Conservation (phyloP, 2,797 vertebrate genomes). For the Chaenodraco wilsoni region DNA sequence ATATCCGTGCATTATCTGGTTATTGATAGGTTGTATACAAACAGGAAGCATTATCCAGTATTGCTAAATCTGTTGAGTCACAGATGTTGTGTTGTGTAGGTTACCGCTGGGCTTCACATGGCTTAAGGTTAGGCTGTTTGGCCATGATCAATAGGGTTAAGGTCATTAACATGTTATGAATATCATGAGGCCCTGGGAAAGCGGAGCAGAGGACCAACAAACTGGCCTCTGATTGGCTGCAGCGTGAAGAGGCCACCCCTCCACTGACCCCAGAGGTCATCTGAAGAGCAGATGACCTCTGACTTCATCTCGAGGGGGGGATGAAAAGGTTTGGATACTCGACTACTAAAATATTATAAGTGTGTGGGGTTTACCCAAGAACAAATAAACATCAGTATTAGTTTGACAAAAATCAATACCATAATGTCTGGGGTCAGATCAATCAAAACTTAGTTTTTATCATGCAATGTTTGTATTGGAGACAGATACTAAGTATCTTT, state of each 20-base stretch:
- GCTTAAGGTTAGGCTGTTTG: slow-evolving; percentile 62
- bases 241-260: slow-evolving; percentile 51
- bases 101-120: slow-evolving; percentile 54
- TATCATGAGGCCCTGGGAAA: slow-evolving; percentile 78
- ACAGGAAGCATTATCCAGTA: slow-evolving; percentile 16
- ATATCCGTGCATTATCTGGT: not conserved
- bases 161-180: slow-evolving; percentile 84
- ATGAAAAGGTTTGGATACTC: slow-evolving; percentile 57
- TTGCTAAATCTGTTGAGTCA: slow-evolving; percentile 61
- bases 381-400: slow-evolving; percentile 31
- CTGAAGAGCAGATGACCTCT: slow-evolving; percentile 68
- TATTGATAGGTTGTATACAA: slow-evolving; percentile 21
- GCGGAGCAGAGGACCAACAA: slow-evolving; percentile 45
- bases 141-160: slow-evolving; percentile 77
- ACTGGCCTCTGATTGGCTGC: slow-evolving; percentile 68
- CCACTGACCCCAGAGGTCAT: slow-evolving; percentile 63
- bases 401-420: slow-evolving; percentile 21
- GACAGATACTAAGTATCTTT: not conserved
- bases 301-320: slow-evolving; percentile 53
- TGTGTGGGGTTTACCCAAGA: slow-evolving; percentile 33
- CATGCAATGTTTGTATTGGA: not conserved
- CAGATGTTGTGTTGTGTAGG: slow-evolving; percentile 49
- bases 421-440: not conserved
- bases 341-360: slow-evolving; percentile 47
- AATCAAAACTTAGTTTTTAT: slow-evolving; percentile 5